Percentiles rank a stretch among this genome's conserved stretches.
Evolutionary conservation across 2,113 vertebrate species (phyloP).

Genomic region (Acanthochromis polyacanthus): DNA sequence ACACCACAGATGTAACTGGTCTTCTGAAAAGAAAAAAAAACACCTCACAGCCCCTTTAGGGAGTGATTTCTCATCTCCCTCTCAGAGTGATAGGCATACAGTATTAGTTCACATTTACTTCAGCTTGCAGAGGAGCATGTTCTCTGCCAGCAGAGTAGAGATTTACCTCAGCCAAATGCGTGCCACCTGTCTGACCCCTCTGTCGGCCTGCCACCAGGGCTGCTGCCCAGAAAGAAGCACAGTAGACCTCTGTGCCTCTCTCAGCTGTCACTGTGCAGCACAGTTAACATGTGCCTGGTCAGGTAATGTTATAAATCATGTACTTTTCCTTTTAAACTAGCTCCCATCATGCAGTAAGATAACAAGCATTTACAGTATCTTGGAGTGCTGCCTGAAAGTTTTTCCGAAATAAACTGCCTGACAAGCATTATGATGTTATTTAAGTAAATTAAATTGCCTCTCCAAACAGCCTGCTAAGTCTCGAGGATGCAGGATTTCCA

Average conservation of each 20-base stretch:
- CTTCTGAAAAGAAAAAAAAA: background rate
- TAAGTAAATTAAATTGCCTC: constrained; percentile 16
- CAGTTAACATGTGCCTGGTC: constrained; percentile 30
- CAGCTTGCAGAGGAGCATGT: constrained; percentile 38
- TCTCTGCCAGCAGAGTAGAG: constrained; percentile 57
- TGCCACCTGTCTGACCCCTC: constrained; percentile 71
- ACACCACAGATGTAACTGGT: constrained; percentile 3
- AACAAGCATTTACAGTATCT: background rate
- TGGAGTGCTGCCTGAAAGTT: background rate
- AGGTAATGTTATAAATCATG: constrained; percentile 19
- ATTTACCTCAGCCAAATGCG: constrained; percentile 66
- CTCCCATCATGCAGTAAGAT: constrained; percentile 1
- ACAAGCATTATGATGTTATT: constrained; percentile 40
- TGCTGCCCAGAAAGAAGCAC: constrained; percentile 47
- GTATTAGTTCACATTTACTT: constrained; percentile 67
- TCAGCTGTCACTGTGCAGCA: constrained; percentile 36
- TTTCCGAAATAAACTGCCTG: background rate
- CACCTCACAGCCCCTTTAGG: constrained; percentile 10
- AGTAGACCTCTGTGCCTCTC: constrained; percentile 43
- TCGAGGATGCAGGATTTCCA: constrained; percentile 21
- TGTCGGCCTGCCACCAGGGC: constrained; percentile 49
- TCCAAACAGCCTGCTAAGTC: constrained; percentile 26
- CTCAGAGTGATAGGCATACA: constrained; percentile 57
- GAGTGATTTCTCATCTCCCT: constrained; percentile 39
- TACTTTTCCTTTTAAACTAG: constrained; percentile 4